A percentile compares a stretch with the other conserved stretches of the same genome.
phyloP scores from a whole-genome alignment of 2,888 invertebrate genomes.

The Himalopsyche anomala region DNA sequence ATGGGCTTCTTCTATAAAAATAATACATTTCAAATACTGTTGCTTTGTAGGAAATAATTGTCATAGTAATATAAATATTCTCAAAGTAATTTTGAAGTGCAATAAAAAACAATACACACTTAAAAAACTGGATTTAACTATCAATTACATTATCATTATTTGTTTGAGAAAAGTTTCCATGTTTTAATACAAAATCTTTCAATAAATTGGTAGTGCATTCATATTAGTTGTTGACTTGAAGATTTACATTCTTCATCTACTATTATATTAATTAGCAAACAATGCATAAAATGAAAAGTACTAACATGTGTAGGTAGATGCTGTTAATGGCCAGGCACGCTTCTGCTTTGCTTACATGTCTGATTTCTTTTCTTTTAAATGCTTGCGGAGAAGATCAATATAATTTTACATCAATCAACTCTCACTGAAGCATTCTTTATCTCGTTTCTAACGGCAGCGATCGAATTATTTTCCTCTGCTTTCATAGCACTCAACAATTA shows the following conservation, averaged over 20 bases:
- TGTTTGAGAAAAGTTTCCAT: too few relatives aligned
- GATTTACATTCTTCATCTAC: neutral
- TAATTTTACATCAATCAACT: slow-evolving; percentile 50
- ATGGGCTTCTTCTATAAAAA: too few relatives aligned
- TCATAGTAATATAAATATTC: too few relatives aligned
- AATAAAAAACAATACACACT: too few relatives aligned
- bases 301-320: slow-evolving; percentile 5
- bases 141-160: too few relatives aligned
- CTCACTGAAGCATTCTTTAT: slow-evolving; percentile 51
- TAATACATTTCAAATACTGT: too few relatives aligned
- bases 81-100: too few relatives aligned
- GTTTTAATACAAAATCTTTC: too few relatives aligned
- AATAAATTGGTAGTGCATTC: too few relatives aligned
- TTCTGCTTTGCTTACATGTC: slow-evolving; percentile 25
- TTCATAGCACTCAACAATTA: neutral
- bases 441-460: slow-evolving; percentile 24
- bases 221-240: neutral
- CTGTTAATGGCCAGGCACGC: neutral
- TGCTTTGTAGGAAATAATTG: too few relatives aligned
- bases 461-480: neutral
- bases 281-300: slow-evolving; percentile 32
- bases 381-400: slow-evolving; percentile 47
- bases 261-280: slow-evolving; percentile 20
- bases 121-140: too few relatives aligned
- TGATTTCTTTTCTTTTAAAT: slow-evolving; percentile 49